Base-by-base conservation (phyloP, 2,888 invertebrate species). In the Drosophila rubida region DNA sequence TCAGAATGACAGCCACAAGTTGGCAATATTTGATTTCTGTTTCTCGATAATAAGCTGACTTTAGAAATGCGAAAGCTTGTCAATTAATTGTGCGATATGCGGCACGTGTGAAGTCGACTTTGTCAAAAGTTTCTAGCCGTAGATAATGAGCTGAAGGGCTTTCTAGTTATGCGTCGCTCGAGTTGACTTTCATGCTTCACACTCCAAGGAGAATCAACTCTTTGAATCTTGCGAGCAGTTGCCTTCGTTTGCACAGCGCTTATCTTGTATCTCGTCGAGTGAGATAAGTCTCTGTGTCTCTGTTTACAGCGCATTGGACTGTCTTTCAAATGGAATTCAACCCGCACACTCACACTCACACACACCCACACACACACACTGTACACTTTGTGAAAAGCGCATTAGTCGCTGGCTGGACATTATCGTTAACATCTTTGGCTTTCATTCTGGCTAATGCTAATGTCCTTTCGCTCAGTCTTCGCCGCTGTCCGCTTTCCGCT, bases 401-500 rank as follows among this genome's bases (percentile, higher is more conserved):
- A 79, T 86, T 82, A 74, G 86, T 59, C 62, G 70, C 64, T 64
- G 58, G 64, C 62, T 39, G 70, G 85, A 80, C 81, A 68, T 82
- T 84, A 82, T 82, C 81, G 70, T 70, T 65, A 61, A 65, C 84
- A 82, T 87, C 81, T 87, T 81, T 84, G 81, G 80, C 81, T 87
- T 80, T 75, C 53, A 70, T 72, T 67, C 76, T 64, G 57, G 78
- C 84, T 84, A 78, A 79, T 79, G 69, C 76, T 82, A 84, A 82
- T 84, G 66, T 78, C 74, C 62, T 73, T 80, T 65, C 49, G 49
- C 49, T 66, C 46, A 32, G 37, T 41, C 60, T 53, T 27, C 3
- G n/a, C 35, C 3, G n/a, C 35, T 13, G 11, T 19, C 2, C 35
- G 9, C n/a, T 35, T 5, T 3, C 35, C n/a, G 4, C 35, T 41